Conservation (phyloP, 1,140 invertebrate genomes). For the Bombus soroeensis region DNA sequence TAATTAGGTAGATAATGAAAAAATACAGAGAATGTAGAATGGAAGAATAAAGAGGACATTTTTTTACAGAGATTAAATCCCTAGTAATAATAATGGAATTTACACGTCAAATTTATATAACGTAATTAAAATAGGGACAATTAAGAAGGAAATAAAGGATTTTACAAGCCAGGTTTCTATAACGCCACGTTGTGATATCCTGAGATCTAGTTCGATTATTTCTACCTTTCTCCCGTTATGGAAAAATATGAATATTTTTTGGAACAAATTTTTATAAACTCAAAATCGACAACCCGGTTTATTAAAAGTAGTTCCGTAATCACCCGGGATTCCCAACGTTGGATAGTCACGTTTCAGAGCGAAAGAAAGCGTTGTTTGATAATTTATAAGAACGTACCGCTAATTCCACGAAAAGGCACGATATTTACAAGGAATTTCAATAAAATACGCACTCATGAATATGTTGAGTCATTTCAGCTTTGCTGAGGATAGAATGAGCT, state of each 20-base stretch:
- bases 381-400: conserved; percentile 16
- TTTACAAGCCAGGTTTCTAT: neutral
- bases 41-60: too few relatives aligned
- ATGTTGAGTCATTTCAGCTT: neutral
- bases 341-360: too few relatives aligned
- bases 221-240: neutral
- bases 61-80: neutral
- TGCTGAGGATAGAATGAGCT: neutral
- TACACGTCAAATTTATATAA: neutral
- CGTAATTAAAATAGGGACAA: neutral
- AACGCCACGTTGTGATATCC: too few relatives aligned
- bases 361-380: neutral
- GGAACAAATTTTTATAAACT: neutral
- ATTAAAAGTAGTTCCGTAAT: conserved; percentile 10
- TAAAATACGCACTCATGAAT: conserved; percentile 31
- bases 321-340: neutral
- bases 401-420: conserved; percentile 17
- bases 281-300: neutral
- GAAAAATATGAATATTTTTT: neutral
- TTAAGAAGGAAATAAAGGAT: neutral
- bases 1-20: neutral
- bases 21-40: too few relatives aligned
- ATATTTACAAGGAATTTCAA: conserved; percentile 33
- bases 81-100: neutral
- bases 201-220: neutral